These are phyloP conservation scores for Sinelater perroti DNA, from an alignment of 2,888 invertebrate genomes.

Conservation along the genomic window DNA sequence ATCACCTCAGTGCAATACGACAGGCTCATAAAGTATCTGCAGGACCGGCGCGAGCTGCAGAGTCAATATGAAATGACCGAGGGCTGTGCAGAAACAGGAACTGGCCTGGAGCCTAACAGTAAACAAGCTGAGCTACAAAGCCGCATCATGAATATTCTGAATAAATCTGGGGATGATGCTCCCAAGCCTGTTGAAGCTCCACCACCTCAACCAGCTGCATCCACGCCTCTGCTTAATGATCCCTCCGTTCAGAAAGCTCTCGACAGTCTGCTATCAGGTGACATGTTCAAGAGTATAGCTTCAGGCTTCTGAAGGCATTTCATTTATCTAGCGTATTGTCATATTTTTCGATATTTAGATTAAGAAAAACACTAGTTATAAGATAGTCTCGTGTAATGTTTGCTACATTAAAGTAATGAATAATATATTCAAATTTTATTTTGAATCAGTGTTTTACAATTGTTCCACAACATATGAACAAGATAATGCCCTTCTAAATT, in stretches of 20 bases:
- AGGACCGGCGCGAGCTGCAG: conserved; percentile 79
- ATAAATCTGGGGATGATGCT: conserved; percentile 61
- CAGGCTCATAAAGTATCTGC: conserved; percentile 74
- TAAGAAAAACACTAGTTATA: no score
- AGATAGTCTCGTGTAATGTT: no score
- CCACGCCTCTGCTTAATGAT: conserved; percentile 71
- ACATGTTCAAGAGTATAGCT: conserved; percentile 64
- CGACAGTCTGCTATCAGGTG: conserved; percentile 71
- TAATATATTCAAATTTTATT: no score
- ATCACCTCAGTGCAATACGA: conserved; percentile 83
- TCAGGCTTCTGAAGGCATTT: conserved; percentile 40
- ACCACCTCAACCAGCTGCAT: conserved; percentile 45
- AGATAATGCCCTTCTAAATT: no score
- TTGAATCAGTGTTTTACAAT: no score
- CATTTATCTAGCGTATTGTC: no score
- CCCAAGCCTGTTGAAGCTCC: conserved; percentile 52
- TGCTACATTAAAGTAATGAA: no score
- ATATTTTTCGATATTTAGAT: no score
- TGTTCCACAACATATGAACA: no score
- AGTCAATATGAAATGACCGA: conserved; percentile 79
- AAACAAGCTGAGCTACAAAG: conserved; percentile 78
- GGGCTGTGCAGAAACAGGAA: conserved; percentile 64
- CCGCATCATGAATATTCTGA: conserved; percentile 80
- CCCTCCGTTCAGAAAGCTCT: conserved; percentile 82
- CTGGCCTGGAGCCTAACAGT: conserved; percentile 60